Conservation (phyloP, 2,797 vertebrate species). For the Denticeps clupeoides region DNA sequence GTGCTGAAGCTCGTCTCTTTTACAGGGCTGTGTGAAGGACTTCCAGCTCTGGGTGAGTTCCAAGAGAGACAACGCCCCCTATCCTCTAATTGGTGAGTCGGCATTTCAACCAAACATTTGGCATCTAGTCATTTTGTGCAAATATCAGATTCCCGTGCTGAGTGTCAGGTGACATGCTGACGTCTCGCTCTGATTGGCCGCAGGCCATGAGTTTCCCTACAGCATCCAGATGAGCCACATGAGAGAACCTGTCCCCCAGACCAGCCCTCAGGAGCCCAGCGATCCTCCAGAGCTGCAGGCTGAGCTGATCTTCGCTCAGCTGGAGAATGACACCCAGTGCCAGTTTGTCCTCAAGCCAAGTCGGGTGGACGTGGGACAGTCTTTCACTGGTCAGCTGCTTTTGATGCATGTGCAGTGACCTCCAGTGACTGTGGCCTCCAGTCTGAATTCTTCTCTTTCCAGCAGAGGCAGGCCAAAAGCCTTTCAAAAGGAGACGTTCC, state of each 20-base stretch:
- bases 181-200: too few species aligned
- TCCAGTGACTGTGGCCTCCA: not conserved
- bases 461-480: slow-evolving; percentile 68
- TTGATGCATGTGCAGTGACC: too few species aligned
- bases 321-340: slow-evolving; percentile 81
- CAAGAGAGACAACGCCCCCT: slow-evolving; percentile 82
- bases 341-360: slow-evolving; percentile 90
- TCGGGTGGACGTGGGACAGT: slow-evolving; percentile 51
- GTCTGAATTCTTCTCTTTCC: not conserved
- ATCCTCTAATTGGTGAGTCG: slow-evolving; percentile 88
- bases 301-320: slow-evolving; percentile 73
- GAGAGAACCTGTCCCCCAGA: slow-evolving; percentile 56
- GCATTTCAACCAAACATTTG: not conserved
- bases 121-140: too few species aligned
- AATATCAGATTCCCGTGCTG: too few species aligned
- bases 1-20: slow-evolving; percentile 9
- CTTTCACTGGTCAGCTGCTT: slow-evolving; percentile 62
- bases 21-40: slow-evolving; percentile 77
- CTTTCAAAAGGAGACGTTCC: slow-evolving; percentile 72
- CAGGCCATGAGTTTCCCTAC: slow-evolving; percentile 91
- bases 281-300: slow-evolving; percentile 62
- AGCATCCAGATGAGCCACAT: slow-evolving; percentile 94
- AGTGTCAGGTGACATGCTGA: slow-evolving; percentile 27
- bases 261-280: slow-evolving; percentile 37
- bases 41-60: slow-evolving; percentile 91